Evolutionary conservation across 2,797 vertebrate species (phyloP).

Genomic region (Paguma larvata): DNA sequence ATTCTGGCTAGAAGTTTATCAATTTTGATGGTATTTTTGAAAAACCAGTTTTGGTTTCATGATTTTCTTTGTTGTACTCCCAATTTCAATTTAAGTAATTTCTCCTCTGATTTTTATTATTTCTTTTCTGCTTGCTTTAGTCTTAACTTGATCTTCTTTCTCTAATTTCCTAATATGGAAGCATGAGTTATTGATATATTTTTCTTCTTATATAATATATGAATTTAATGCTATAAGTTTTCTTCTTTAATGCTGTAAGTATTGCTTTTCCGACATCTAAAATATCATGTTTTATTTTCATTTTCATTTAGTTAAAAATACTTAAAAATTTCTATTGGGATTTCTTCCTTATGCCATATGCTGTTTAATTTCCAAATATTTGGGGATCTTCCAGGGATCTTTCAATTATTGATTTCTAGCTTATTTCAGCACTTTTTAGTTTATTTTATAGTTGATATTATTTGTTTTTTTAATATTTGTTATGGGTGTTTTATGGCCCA

Average conservation of each 20-base stretch:
- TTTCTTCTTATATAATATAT: not conserved
- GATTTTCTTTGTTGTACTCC: not conserved
- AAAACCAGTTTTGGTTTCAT: not conserved
- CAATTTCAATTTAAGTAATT: not conserved
- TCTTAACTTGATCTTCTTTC: not conserved
- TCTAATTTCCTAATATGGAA: not conserved
- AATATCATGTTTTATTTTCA: not conserved
- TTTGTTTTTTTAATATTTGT: not conserved
- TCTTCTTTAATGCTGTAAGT: not conserved
- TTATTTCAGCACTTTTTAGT: not conserved
- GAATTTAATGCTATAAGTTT: not conserved
- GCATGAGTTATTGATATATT: not conserved
- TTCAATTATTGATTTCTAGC: not conserved
- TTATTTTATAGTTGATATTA: not conserved
- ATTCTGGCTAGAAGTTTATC: not conserved
- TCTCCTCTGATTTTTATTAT: not conserved
- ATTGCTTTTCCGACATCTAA: not conserved
- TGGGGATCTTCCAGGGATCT: not conserved
- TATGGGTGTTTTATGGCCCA: not conserved
- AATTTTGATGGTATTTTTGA: not conserved
- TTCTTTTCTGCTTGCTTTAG: not conserved
- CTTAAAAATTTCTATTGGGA: not conserved
- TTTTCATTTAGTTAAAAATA: not conserved
- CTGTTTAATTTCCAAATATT: not conserved
- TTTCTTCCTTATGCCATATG: not conserved